These are phyloP conservation scores for Gymnoscopelus microlampas DNA, from an alignment of 2,797 vertebrate genomes.

Conservation along the genomic window DNA sequence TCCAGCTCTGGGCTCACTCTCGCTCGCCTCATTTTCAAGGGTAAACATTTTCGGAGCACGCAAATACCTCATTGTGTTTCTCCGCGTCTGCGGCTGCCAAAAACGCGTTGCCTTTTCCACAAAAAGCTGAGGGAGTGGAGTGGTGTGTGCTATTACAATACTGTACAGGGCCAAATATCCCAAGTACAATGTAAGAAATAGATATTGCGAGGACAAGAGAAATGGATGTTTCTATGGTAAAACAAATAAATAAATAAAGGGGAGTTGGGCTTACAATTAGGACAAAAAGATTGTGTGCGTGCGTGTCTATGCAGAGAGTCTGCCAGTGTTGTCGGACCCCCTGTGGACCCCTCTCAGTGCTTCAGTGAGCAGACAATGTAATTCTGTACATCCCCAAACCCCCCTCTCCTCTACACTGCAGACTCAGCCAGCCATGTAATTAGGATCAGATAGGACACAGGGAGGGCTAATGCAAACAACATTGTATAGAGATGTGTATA, in stretches of 20 bases:
- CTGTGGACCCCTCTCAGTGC: slow-evolving; percentile 34
- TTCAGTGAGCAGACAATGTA: slow-evolving; percentile 51
- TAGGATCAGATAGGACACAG: slow-evolving; percentile 74
- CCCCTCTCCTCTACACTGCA: slow-evolving; percentile 52
- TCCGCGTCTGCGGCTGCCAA: slow-evolving; percentile 36
- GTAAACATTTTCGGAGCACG: slow-evolving; percentile 76
- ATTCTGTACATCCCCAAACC: slow-evolving; percentile 70
- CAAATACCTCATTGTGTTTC: slow-evolving; percentile 66
- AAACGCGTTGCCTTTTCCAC: slow-evolving; percentile 35
- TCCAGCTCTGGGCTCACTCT: slow-evolving; percentile 54
- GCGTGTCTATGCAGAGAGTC: slow-evolving; percentile 14
- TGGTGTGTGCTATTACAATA: neutral
- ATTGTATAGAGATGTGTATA: slow-evolving; percentile 52
- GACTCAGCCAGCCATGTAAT: slow-evolving; percentile 77
- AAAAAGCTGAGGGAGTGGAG: slow-evolving; percentile 25
- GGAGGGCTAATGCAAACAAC: slow-evolving; percentile 52
- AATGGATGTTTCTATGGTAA: too few relatives aligned
- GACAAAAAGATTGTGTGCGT: too few relatives aligned
- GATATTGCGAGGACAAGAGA: too few relatives aligned
- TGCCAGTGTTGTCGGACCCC: slow-evolving; percentile 7
- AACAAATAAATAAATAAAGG: too few relatives aligned
- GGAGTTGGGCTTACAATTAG: too few relatives aligned
- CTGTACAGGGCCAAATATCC: too few relatives aligned
- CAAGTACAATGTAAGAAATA: too few relatives aligned
- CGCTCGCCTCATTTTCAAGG: slow-evolving; percentile 71